phyloP scores from a whole-genome alignment of 1,140 invertebrate genomes.

The Drosophila insularis region DNA sequence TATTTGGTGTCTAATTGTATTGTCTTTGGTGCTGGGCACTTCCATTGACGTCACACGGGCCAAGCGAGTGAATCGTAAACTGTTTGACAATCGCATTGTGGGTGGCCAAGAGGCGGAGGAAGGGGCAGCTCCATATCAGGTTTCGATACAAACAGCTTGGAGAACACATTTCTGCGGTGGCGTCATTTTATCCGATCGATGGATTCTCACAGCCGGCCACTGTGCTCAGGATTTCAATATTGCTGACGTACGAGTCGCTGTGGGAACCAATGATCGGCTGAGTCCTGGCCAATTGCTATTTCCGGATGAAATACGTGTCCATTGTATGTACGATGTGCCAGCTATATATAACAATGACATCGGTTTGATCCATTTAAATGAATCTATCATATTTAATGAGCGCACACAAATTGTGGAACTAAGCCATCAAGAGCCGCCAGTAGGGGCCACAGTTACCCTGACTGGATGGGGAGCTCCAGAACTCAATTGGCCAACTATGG shows the following conservation, averaged over 20 bases:
- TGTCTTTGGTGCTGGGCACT: slow-evolving; percentile 48
- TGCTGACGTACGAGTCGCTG: slow-evolving; percentile 50
- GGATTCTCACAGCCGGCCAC: slow-evolving; percentile 83
- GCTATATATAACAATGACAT: slow-evolving; percentile 83
- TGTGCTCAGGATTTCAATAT: slow-evolving; percentile 67
- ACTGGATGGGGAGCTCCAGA: slow-evolving; percentile 76
- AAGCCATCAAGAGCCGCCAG: slow-evolving; percentile 41
- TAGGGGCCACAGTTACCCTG: slow-evolving; percentile 74
- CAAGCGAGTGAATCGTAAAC: slow-evolving; percentile 59
- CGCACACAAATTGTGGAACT: slow-evolving; percentile 80
- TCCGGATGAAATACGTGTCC: slow-evolving; percentile 43
- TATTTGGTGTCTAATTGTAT: slow-evolving; percentile 7
- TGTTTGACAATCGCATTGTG: slow-evolving; percentile 58
- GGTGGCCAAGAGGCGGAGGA: slow-evolving; percentile 81
- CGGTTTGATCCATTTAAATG: slow-evolving; percentile 82
- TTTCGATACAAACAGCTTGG: slow-evolving; percentile 76
- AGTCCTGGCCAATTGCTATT: slow-evolving; percentile 49
- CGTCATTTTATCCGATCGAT: slow-evolving; percentile 62
- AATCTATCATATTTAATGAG: slow-evolving; percentile 82
- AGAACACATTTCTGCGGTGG: slow-evolving; percentile 82
- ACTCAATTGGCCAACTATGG: slow-evolving; percentile 29
- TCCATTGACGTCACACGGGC: slow-evolving; percentile 63
- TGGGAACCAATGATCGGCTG: slow-evolving; percentile 63
- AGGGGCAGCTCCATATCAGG: slow-evolving; percentile 82
- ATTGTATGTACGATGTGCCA: slow-evolving; percentile 72